phyloP scores from a whole-genome alignment of 1,140 invertebrate genomes.

The Heliconius melpomene region DNA sequence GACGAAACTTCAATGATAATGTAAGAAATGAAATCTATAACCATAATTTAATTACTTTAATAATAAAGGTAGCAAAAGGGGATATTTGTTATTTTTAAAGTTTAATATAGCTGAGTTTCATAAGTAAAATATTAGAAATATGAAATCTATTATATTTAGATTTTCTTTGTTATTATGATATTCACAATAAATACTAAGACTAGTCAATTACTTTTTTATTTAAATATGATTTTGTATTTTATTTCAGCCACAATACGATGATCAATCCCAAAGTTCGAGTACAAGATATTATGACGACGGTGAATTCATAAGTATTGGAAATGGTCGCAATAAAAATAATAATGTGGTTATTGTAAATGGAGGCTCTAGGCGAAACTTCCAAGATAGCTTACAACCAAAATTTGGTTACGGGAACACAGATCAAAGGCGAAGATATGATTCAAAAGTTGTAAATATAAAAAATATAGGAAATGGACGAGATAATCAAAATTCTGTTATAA shows the following conservation, averaged over 20 bases:
- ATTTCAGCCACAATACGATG: not conserved
- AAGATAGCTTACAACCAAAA: not conserved
- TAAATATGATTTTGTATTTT: not conserved
- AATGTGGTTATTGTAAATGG: constrained; percentile 25
- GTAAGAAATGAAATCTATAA: not conserved
- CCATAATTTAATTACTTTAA: too few species aligned
- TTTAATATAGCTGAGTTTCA: too few species aligned
- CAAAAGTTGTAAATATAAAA: not conserved
- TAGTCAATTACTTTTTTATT: not conserved
- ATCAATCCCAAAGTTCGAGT: not conserved
- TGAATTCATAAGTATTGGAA: constrained; percentile 23
- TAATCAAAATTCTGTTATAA: constrained; percentile 10
- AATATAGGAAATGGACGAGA: constrained; percentile 23
- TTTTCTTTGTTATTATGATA: too few species aligned
- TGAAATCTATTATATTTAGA: too few species aligned
- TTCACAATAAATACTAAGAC: too few species aligned
- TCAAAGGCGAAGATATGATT: not conserved
- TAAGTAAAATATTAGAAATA: too few species aligned
- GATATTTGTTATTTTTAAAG: too few species aligned
- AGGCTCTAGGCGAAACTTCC: not conserved
- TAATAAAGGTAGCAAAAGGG: too few species aligned
- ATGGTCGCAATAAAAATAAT: constrained; percentile 20
- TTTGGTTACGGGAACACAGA: not conserved
- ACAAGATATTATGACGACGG: not conserved
- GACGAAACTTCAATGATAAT: not conserved